Base-by-base conservation (phyloP, 2,113 vertebrate genomes). In the Apodemus speciosus region DNA sequence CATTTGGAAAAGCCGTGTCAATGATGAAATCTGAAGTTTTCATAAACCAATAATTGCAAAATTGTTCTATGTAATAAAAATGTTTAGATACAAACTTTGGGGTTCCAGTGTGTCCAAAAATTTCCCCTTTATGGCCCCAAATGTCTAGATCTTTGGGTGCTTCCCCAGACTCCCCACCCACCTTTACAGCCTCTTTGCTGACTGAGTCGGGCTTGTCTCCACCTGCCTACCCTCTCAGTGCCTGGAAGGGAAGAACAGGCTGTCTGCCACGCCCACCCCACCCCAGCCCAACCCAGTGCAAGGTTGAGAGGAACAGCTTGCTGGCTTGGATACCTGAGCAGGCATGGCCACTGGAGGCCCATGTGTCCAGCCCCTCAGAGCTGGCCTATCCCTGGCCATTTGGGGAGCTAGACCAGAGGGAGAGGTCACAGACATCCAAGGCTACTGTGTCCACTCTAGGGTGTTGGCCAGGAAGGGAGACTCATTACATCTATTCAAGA, bases 131-230 rank as follows among this genome's bases (percentile, higher is more conserved):
- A 56, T 38, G 40, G 51, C 10, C 60, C n/a, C 11, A 23, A 35
- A 88, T 53, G 90, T 89, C 93, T 85, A 68, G 71, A 68, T 46
- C 49, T 91, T 79, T n/a, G 60, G 64, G 32, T 43, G 71, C 32
- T 72, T 68, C 62, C 32, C 30, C 35, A 38, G 6, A 53, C 49
- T 85, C 35, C 9, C 62, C 15, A 21, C 60, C 46, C 40, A 7
- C 35, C 43, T 73, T 85, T 49, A 40, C 0, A 0, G 53, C 21
- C 43, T 93, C 91, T 27, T 53, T 75, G 72, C 76, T 0, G 80
- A 84, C 81, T 81, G 83, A n/a, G 51, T 40, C 2, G 10, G 89
- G 92, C 95, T 93, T 95, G 96, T 90, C 93, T 75, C n/a, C 20
- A 94, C 93, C 94, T 93, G 94, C 72, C 97, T 62, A 23, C 23